These are phyloP conservation scores for Pteropus alecto DNA, from an alignment of 2,113 vertebrate species.

Conservation along the genomic window DNA sequence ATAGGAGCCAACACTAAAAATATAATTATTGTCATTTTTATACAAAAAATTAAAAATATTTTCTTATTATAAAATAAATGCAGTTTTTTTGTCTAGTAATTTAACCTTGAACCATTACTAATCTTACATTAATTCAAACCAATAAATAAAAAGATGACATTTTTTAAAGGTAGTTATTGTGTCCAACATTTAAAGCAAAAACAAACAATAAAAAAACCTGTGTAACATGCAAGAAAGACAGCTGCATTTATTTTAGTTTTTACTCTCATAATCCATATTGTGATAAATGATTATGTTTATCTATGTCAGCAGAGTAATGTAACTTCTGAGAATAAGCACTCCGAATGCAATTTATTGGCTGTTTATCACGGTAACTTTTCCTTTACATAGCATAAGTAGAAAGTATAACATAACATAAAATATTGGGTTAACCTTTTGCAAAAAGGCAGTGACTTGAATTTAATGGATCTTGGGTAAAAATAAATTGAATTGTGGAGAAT, in stretches of 20 bases:
- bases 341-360: slow-evolving; percentile 76
- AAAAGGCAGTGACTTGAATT: slow-evolving; percentile 76
- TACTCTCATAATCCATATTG: slow-evolving; percentile 65
- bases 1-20: not conserved
- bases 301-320: slow-evolving; percentile 62
- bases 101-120: slow-evolving; percentile 4
- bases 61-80: not conserved
- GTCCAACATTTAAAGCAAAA: not conserved
- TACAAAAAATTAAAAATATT: not conserved
- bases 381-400: slow-evolving; percentile 71
- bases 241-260: slow-evolving; percentile 58
- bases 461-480: slow-evolving; percentile 73
- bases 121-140: slow-evolving; percentile 48
- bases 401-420: slow-evolving; percentile 73
- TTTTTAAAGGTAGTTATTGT: slow-evolving; percentile 46
- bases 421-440: slow-evolving; percentile 77
- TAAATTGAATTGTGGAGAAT: slow-evolving; percentile 69
- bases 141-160: slow-evolving; percentile 8
- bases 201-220: not conserved
- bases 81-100: not conserved
- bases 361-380: slow-evolving; percentile 77
- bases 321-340: slow-evolving; percentile 80
- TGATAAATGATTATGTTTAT: slow-evolving; percentile 79
- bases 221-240: slow-evolving; percentile 41
- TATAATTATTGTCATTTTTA: not conserved